These are phyloP conservation scores for Caretta caretta DNA, from an alignment of 2,113 vertebrate species.

Conservation along the genomic window DNA sequence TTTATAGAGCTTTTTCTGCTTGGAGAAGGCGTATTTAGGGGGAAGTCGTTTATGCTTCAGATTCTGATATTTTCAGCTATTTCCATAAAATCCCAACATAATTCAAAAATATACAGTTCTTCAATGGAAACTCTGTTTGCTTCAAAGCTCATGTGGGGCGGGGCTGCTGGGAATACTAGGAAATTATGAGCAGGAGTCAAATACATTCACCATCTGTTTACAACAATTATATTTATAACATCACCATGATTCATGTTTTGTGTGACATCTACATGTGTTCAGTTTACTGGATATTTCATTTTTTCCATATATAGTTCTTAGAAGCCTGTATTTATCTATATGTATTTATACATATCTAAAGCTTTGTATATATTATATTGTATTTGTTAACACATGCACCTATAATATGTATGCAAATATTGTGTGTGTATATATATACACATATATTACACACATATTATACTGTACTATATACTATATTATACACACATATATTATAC, in stretches of 20 bases:
- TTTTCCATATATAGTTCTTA: background rate
- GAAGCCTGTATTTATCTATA: background rate
- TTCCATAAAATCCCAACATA: background rate
- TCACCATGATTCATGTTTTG: rapidly evolving
- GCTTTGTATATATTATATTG: background rate
- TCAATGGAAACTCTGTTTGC: rapidly evolving
- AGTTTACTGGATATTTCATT: background rate
- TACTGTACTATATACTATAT: no score
- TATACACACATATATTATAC: background rate
- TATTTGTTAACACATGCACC: background rate
- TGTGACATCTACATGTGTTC: rapidly evolving
- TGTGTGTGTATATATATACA: background rate
- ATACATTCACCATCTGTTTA: background rate
- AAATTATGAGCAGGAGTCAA: rapidly evolving
- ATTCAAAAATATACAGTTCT: background rate
- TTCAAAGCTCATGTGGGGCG: background rate
- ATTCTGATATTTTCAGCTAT: background rate
- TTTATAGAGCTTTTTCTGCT: background rate
- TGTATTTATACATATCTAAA: background rate
- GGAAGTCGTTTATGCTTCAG: background rate
- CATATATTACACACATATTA: no score
- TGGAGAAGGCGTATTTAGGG: background rate
- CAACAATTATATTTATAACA: background rate
- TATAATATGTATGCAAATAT: background rate
- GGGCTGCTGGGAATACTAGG: rapidly evolving